These are phyloP conservation scores for Plecturocebus donacophilus DNA, from an alignment of 2,113 vertebrate genomes.

Conservation along the genomic window DNA sequence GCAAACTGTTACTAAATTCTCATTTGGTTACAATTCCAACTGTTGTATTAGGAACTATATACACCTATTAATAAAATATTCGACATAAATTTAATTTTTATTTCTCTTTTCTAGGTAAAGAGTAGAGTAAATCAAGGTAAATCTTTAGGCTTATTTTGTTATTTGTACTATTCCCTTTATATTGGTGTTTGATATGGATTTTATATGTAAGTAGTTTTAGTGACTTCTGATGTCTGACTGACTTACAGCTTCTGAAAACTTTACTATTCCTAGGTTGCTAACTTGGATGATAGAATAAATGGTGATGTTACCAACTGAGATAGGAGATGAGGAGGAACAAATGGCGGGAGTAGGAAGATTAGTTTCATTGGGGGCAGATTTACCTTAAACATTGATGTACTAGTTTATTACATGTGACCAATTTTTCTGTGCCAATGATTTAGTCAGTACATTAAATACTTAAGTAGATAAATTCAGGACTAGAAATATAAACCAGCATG, in stretches of 20 bases:
- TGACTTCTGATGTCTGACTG: neutral
- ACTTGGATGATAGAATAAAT: neutral
- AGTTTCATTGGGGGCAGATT: neutral
- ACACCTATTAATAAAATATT: neutral
- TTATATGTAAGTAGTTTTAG: neutral
- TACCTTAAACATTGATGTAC: neutral
- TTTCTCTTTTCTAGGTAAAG: constrained; percentile 89
- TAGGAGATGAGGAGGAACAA: neutral
- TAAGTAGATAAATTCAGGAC: neutral
- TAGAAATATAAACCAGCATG: neutral
- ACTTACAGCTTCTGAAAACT: neutral
- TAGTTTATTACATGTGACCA: neutral
- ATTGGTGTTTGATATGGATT: neutral
- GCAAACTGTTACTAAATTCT: neutral
- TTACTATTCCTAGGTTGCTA: neutral
- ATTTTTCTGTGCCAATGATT: neutral
- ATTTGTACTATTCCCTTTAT: neutral
- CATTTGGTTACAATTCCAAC: constrained; percentile 14
- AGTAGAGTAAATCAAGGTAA: constrained; percentile 94
- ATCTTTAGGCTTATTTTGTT: neutral
- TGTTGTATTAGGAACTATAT: neutral
- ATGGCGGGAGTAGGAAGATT: neutral
- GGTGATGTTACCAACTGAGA: neutral
- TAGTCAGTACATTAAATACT: neutral
- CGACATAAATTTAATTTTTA: constrained; percentile 43